These are phyloP conservation scores for Zygothrica quintamaculata DNA, from an alignment of 2,888 invertebrate genomes.

Conservation along the genomic window DNA sequence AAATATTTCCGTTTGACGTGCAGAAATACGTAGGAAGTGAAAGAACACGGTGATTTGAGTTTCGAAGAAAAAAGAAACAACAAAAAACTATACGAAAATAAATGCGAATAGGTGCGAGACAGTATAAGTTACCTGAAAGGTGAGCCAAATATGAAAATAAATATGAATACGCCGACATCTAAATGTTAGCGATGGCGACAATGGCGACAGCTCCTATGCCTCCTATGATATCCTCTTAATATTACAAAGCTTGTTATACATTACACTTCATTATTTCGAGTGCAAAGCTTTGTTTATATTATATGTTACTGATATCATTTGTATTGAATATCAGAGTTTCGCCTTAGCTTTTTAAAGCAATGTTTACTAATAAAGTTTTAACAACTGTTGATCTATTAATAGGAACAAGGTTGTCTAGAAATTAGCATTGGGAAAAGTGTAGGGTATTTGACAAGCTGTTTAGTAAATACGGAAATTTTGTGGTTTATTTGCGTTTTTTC, in stretches of 20 bases:
- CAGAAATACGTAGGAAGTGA: conserved; percentile 35
- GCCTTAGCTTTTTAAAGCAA: too few species aligned
- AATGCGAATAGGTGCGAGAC: conserved; percentile 32
- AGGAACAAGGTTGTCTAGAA: too few species aligned
- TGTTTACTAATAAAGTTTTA: too few species aligned
- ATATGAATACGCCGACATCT: conserved; percentile 31
- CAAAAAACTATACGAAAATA: too few species aligned
- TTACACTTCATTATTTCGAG: too few species aligned
- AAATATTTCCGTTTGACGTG: conserved; percentile 61
- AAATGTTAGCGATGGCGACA: conserved; percentile 26
- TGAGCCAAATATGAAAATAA: conserved; percentile 40
- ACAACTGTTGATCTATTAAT: too few species aligned
- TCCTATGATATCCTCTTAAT: conserved; percentile 19
- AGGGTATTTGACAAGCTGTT: conserved; percentile 4
- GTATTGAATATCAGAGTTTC: too few species aligned
- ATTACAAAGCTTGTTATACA: background rate
- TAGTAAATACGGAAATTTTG: conserved; percentile 14
- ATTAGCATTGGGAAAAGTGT: too few species aligned
- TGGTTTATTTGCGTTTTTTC: conserved; percentile 24
- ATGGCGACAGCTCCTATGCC: conserved; percentile 17
- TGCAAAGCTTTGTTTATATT: background rate
- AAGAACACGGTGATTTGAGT: conserved; percentile 60
- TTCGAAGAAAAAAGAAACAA: conserved; percentile 34
- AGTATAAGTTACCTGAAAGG: conserved; percentile 30
- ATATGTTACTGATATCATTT: too few species aligned